Evolutionary conservation across 2,797 vertebrate species (phyloP), one percentile per base, ranked within the genome.

Genomic region (Aphelocoma californica): DNA sequence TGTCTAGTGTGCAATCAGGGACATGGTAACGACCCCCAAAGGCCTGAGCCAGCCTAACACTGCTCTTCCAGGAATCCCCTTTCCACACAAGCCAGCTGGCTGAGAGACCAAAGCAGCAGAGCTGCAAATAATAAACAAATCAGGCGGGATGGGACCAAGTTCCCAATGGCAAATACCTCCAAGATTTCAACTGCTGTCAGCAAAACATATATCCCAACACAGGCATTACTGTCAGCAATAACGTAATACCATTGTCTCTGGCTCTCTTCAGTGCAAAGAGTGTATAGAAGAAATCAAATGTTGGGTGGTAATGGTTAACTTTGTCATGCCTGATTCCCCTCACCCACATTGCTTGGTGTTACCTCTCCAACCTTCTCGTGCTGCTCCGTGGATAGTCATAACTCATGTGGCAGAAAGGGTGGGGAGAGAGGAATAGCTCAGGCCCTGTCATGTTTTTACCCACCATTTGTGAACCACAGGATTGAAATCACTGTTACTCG

Each of bases 31-130:
- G 0, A 50, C n/a, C 61, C 65, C 81, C 40, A 40, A 51, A 38
- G 66, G 79, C 50, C 61, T 69, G 51, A 72, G 42, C 42, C 73
- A 72, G 40, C 60, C 79, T 51, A 45, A 18, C 0, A 0, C 50
- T 78, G 40, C 77, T 86, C 73, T 88, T 82, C 75, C 89, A 92
- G 91, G 88, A 92, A 86, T 86, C 85, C 40, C 36, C 85, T 93
- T 94, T 93, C 47, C 87, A 83, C 28, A 69, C 23, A 66, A 93
- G 45, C 88, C 81, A 97, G 86, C 67, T 94, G 92, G 89, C 92
- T 9, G 1, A 65, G 72, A 93, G 18, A 87, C 62, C 1, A 3
- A 93, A 51, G 73, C 57, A 65, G 78, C 36, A 40, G 64, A 77
- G 48, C 83, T 88, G 88, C 58, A 92, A 90, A 90, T 66, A 70